A percentile compares a stretch with the other conserved stretches of the same genome.
Evolutionary conservation across 2,113 vertebrate species (phyloP).

Genomic region (Pelusios castaneus): DNA sequence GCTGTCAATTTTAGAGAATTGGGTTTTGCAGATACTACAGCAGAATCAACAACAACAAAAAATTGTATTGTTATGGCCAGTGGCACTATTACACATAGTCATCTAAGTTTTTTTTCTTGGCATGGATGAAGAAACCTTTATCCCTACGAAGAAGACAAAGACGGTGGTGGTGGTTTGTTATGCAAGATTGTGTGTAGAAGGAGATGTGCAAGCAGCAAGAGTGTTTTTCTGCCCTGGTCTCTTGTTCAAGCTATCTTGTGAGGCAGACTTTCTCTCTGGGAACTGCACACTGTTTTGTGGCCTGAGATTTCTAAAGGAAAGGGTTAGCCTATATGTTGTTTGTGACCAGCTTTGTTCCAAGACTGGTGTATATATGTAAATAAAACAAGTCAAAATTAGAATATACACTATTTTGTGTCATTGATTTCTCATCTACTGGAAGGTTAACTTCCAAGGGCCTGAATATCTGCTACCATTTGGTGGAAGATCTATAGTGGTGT

Average conservation of each 20-base stretch:
- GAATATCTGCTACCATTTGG: neutral
- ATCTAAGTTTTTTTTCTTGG: neutral
- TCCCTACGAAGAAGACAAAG: neutral
- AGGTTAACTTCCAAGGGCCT: neutral
- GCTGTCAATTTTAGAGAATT: neutral
- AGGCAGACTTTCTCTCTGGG: neutral
- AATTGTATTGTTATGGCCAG: neutral
- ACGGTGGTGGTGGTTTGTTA: neutral
- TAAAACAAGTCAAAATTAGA: neutral
- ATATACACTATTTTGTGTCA: neutral
- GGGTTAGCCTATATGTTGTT: neutral
- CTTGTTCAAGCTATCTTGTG: neutral
- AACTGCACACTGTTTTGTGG: neutral
- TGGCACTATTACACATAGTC: neutral
- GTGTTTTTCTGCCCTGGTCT: fast-evolving
- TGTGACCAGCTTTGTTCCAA: neutral
- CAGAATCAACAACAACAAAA: neutral
- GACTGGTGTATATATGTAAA: neutral
- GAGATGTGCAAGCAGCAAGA: fast-evolving
- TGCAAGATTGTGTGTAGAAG: neutral
- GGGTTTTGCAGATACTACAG: neutral
- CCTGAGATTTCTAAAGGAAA: neutral
- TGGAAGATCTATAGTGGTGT: neutral
- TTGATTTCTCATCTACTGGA: neutral
- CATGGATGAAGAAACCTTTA: neutral